Evolutionary conservation across 2,113 vertebrate genomes (phyloP), one percentile per base, ranked within the genome.

Genomic region (Symphodus melops): DNA sequence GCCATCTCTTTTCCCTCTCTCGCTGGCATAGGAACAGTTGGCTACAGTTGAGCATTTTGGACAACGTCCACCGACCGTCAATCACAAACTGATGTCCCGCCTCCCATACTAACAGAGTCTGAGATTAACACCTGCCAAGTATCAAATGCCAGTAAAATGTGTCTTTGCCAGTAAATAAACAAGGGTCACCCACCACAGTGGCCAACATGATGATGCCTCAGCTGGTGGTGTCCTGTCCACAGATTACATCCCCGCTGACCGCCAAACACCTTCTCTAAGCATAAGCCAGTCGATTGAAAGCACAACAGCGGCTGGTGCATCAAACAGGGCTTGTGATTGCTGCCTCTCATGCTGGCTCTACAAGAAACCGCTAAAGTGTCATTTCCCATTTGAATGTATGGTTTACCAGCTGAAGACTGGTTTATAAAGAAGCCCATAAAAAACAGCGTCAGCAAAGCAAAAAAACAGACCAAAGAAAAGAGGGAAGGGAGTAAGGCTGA

Each of bases 51-150:
- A 85, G 73, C 82, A 64, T 87, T 51, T 88, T 89, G 82, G 84
- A 79, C 44, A 72, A 66, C 74, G 72, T 81, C 84, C 77, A 82
- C 77, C 68, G 82, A 70, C 66, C 82, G 79, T 87, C 89, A 91
- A 82, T 88, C 83, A 85, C 79, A 82, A 51, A 73, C 62, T 54
- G 60, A 92, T 59, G 81, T 76, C 64, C 85, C 69, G 41, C 76
- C 87, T 86, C 64, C 62, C 59, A 68, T 64, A 69, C 78, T 69
- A 81, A 78, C 72, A 76, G 57, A 73, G 72, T 79, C 74, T 60
- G 25, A 61, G 79, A 71, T 81, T 25, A 86, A 77, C 86, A 89
- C 86, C 83, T 90, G 86, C 87, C 86, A 89, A 87, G 76, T 62
- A 79, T 78, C 77, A 86, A 79, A 73, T 82, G 83, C 72, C 83